phyloP scores from a whole-genome alignment of 2,797 vertebrate genomes.

The Anabas testudineus region DNA sequence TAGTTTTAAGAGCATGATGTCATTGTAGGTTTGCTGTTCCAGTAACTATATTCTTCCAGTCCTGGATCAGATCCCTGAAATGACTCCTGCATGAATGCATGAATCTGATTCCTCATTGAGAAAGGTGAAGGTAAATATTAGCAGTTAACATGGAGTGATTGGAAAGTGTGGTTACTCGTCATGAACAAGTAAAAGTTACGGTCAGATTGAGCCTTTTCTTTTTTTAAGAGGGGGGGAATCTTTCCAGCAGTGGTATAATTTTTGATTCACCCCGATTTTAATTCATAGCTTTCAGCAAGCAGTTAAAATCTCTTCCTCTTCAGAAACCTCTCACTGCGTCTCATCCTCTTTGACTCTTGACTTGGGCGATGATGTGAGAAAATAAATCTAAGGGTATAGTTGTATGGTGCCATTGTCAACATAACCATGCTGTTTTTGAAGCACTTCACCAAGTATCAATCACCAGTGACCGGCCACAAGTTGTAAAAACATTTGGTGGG shows the following conservation, averaged over 20 bases:
- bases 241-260: constrained; percentile 14
- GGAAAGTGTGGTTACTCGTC: constrained; percentile 2
- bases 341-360: constrained; percentile 37
- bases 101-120: constrained; percentile 29
- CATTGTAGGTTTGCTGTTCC: constrained; percentile 74
- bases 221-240: constrained; percentile 8
- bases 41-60: constrained; percentile 75
- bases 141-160: constrained; percentile 36
- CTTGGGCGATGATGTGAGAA: constrained; percentile 30
- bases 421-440: constrained; percentile 51
- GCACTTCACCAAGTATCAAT: constrained; percentile 56
- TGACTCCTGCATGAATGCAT: constrained; percentile 53
- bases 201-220: constrained; percentile 21
- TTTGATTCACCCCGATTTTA: constrained; percentile 40
- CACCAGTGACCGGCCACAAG: constrained; percentile 52
- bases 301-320: constrained; percentile 52
- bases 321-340: constrained; percentile 36
- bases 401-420: constrained; percentile 52
- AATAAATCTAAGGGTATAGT: constrained; percentile 28
- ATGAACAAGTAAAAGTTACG: neutral
- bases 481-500: constrained; percentile 63
- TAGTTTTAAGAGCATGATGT: constrained; percentile 82
- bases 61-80: constrained; percentile 65
- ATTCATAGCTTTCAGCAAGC: constrained; percentile 57
- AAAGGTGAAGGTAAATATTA: constrained; percentile 53